phyloP scores from a whole-genome alignment of 2,113 vertebrate species.

The Leucoraja erinaceus region DNA sequence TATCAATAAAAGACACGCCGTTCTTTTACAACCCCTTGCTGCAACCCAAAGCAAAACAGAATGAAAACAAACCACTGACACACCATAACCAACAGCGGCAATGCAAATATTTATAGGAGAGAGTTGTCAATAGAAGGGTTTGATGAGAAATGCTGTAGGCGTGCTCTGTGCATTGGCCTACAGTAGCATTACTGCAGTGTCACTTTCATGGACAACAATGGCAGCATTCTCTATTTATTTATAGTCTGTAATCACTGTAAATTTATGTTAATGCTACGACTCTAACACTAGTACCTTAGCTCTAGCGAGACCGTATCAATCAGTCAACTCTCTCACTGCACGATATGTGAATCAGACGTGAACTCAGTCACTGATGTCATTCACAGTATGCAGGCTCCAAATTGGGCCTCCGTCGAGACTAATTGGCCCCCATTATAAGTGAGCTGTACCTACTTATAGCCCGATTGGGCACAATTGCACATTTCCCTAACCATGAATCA shows the following conservation, averaged over 20 bases:
- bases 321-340: not conserved
- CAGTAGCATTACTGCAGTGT: slow-evolving; percentile 13
- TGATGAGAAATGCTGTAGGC: not conserved
- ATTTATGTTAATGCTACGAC: slow-evolving; percentile 1
- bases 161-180: not conserved
- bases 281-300: not conserved
- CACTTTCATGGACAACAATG: not conserved
- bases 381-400: not conserved
- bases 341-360: too few relatives aligned
- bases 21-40: not conserved
- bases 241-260: slow-evolving; percentile 4
- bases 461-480: not conserved
- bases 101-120: slow-evolving; percentile 22
- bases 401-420: not conserved
- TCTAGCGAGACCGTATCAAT: not conserved
- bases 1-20: not conserved
- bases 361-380: not conserved
- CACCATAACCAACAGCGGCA: slow-evolving; percentile 13
- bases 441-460: not conserved
- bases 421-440: not conserved
- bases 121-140: slow-evolving; percentile 26
- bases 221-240: slow-evolving; percentile 24
- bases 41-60: not conserved
- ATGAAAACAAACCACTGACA: slow-evolving; percentile 23
- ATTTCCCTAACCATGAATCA: not conserved